Base-by-base conservation (phyloP, 2,888 invertebrate genomes). In the Synergus japonicus region DNA sequence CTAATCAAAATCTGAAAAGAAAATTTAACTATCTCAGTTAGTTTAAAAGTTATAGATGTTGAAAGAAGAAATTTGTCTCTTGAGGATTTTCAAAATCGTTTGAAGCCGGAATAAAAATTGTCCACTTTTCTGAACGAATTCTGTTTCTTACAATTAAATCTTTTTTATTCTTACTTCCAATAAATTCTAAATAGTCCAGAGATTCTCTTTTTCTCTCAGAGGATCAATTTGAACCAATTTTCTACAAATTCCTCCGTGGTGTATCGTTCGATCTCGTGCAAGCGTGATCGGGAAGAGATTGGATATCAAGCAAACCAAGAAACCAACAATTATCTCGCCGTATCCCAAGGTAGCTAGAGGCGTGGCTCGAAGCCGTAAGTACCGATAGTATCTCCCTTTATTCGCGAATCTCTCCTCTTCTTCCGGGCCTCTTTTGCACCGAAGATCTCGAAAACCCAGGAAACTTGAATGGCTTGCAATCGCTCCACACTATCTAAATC, bases 271-370 rank as follows among this genome's bases (percentile, higher is more conserved):
- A 43, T 81, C 78, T 80, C 69, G 64, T 65, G 77, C 37, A 41
- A 76, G 44, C 67, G 67, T 76, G 66, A 69, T 54, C 37, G 67
- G 76, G 58, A 76, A 77, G 37, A 73, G 49, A 54, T 73, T 54
- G 41, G n/a, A n/a, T 73, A 73, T 73, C 49, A n/a, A 54, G 73
- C 15, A 37, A 54, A 54, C 54, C 69, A 79, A 77, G 77, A 69
- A 69, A 79, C 79, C 82, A 78, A 81, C 76, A 81, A 83, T 83
- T 83, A 79, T 81, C 82, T 69, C 69, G 43, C 76, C 76, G 41
- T 78, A 73, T 73, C 73, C 76, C 37, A 76, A 58, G 67, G 49
- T 54, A 76, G 76, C 77, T 76, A 66, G n/a, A 78, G 76, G 67
- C 78, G 81, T 79, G 76, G 81, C 43, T 76, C 29, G 54, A 76